Evolutionary conservation across 1,140 invertebrate species (phyloP), one percentile per base, ranked within the genome.

Genomic region (Diprion similis): DNA sequence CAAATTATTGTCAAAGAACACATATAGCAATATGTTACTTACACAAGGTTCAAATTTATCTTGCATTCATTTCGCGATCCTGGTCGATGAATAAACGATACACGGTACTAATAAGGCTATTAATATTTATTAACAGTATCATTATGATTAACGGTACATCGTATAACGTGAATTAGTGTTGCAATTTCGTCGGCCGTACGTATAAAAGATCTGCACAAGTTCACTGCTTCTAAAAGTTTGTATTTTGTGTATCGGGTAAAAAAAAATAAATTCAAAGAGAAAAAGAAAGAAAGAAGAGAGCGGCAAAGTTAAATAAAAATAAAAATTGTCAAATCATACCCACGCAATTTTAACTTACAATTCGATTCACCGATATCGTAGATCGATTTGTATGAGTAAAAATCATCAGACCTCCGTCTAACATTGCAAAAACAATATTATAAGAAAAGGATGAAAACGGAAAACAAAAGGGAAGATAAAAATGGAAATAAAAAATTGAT

Each of bases 61-160:
- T 17, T 59, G 51, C 3, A 59, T 13, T 15, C 51, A 59, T 11
- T 59, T 59, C 51, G 24, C 24, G 2, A 37, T 59, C 8, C 51
- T 59, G 51, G 51, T 37, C 24, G 2, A 37, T 59, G n/a, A 59
- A 59, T 17, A 17, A 59, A 59, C n/a, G n/a, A 59, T 15, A 59
- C 51, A 59, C n/a, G 51, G 11, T 59, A 59, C 11, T 17, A 59
- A 59, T 59, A 59, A 76, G 65, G 68, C 76, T 73, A 72, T 77
- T 72, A 78, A 75, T 73, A 70, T 80, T 80, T 80, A 80, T 80
- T 80, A 78, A 78, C 70, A 76, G 45, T 70, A 70, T 74, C 37
- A 72, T 78, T 51, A 78, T 76, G 65, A 74, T 64, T 75, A 70
- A 37, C 24, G 24, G 24, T 77, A 73, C 73, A 73, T 76, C 24